phyloP scores from a whole-genome alignment of 2,888 invertebrate genomes.

The Macrophya alboannulata region DNA sequence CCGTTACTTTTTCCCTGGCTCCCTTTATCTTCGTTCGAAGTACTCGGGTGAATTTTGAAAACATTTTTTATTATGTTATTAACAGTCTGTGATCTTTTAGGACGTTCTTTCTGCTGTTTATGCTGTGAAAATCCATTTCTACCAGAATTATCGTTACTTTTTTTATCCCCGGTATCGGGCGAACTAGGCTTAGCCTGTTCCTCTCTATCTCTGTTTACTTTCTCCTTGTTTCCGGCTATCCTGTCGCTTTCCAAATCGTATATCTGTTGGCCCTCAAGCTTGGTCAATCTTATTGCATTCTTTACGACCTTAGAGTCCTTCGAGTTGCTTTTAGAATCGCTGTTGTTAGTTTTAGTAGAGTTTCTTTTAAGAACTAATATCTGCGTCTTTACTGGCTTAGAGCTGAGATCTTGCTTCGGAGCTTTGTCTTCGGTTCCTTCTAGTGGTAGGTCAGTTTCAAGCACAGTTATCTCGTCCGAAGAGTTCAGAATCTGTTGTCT shows the following conservation, averaged over 20 bases:
- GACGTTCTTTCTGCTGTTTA: constrained; percentile 68
- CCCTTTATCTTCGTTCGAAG: constrained; percentile 60
- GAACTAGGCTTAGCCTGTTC: constrained; percentile 19
- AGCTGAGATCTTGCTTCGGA: constrained; percentile 57
- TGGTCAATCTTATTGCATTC: constrained; percentile 56
- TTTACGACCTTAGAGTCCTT: constrained; percentile 54
- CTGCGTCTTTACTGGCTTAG: constrained; percentile 60
- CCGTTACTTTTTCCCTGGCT: constrained; percentile 60
- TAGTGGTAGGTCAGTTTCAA: constrained; percentile 43
- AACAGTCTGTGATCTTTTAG: constrained; percentile 71
- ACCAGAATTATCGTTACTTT: constrained; percentile 41
- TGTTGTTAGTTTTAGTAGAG: constrained; percentile 57
- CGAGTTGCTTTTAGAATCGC: constrained; percentile 41
- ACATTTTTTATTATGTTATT: constrained; percentile 73
- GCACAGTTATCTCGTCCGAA: constrained; percentile 37
- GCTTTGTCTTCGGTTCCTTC: constrained; percentile 57
- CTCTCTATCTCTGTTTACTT: background rate
- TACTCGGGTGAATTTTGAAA: constrained; percentile 68
- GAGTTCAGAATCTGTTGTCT: constrained; percentile 48
- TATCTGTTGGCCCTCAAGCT: constrained; percentile 51
- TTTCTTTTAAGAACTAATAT: constrained; percentile 65
- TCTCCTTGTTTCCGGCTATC: constrained; percentile 28
- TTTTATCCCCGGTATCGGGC: constrained; percentile 50
- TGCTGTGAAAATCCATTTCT: constrained; percentile 61
- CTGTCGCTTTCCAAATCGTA: constrained; percentile 51